phyloP scores from a whole-genome alignment of 2,797 vertebrate species.

The Epinephelus awoara region DNA sequence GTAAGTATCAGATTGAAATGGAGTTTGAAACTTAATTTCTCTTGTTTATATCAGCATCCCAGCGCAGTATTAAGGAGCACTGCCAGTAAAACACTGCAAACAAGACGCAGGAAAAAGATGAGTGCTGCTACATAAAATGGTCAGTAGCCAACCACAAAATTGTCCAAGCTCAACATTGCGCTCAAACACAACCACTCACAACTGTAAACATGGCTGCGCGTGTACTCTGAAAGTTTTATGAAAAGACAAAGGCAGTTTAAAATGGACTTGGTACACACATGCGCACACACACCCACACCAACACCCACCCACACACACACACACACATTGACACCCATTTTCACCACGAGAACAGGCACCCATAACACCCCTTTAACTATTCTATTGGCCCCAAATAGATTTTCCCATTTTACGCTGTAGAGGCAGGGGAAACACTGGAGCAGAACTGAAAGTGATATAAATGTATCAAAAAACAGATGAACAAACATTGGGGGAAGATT shows the following conservation, averaged over 20 bases:
- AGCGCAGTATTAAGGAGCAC: background rate
- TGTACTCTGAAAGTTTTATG: constrained; percentile 69
- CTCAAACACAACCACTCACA: constrained; percentile 25
- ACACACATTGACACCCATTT: constrained; percentile 81
- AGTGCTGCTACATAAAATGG: background rate
- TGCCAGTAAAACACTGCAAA: background rate
- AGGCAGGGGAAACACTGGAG: constrained; percentile 96
- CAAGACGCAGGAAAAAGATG: background rate
- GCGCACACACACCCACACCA: constrained; percentile 62
- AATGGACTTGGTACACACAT: constrained; percentile 42
- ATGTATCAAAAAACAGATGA: constrained; percentile 99
- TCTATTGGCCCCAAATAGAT: constrained; percentile 98
- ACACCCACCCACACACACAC: constrained; percentile 64
- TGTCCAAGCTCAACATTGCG: background rate
- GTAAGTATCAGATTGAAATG: background rate
- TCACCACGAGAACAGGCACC: constrained; percentile 81
- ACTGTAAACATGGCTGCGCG: constrained; percentile 57
- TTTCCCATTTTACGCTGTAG: constrained; percentile 97
- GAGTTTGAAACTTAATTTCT: background rate
- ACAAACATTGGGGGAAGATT: constrained; percentile 99
- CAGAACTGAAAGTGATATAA: constrained; percentile 98
- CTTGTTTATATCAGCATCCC: background rate
- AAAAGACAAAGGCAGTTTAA: constrained; percentile 74
- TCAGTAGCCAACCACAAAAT: background rate
- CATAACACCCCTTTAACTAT: constrained; percentile 97